A percentile compares a stretch with the other conserved stretches of the same genome.
Evolutionary conservation across 2,888 invertebrate species (phyloP).

Genomic region (Protodeltote pygarga): DNA sequence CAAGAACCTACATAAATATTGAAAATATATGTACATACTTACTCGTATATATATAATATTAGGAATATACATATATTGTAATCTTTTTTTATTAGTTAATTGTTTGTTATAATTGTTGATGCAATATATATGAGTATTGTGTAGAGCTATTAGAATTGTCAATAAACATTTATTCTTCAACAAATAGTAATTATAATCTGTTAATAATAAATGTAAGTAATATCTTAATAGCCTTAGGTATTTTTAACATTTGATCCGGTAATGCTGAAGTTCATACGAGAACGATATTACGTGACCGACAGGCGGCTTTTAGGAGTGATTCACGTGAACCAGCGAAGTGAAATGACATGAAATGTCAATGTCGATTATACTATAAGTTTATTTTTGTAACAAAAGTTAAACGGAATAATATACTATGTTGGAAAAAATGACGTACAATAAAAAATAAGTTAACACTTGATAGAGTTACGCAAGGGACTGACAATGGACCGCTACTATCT

Average conservation of each 20-base stretch:
- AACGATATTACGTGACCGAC: conserved; percentile 30
- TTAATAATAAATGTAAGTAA: neutral
- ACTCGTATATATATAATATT: too few relatives aligned
- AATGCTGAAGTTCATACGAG: conserved; percentile 27
- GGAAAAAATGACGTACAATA: neutral
- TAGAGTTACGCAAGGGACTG: conserved; percentile 3
- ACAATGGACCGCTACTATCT: conserved; percentile 4
- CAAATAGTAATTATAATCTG: too few relatives aligned
- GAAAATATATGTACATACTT: neutral
- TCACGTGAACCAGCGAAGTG: conserved; percentile 34
- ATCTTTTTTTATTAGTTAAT: too few relatives aligned
- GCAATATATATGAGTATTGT: too few relatives aligned
- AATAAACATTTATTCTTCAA: too few relatives aligned
- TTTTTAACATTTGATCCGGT: conserved; percentile 13
- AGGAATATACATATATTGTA: too few relatives aligned
- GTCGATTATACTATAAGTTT: conserved; percentile 12
- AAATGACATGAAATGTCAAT: conserved; percentile 57
- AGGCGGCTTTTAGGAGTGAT: conserved; percentile 27
- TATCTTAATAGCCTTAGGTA: too few relatives aligned
- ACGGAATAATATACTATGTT: neutral
- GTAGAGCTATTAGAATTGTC: too few relatives aligned
- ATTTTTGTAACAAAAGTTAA: conserved; percentile 2
- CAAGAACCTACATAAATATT: too few relatives aligned
- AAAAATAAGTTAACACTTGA: neutral
- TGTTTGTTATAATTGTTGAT: too few relatives aligned